Base-by-base conservation (phyloP, 53 echinoderm and acorn worm species). In the Holothuria scabra region DNA sequence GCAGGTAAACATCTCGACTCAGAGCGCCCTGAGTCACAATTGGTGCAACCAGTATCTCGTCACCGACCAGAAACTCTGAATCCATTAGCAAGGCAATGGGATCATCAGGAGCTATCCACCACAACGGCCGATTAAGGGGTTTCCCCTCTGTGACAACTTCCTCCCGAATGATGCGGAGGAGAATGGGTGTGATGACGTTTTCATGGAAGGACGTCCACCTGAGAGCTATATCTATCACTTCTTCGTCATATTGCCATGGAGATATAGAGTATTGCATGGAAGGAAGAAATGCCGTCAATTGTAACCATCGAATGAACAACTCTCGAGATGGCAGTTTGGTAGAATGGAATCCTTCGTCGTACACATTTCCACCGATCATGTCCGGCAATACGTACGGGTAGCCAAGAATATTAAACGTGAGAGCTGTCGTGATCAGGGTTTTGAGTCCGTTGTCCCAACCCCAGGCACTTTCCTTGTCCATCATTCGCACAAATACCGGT, bases 251-350 rank as follows among this genome's bases (percentile, higher is more conserved):
- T 69, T 95, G 95, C 95, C 95, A 95, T 49, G 95, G 95, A 1
- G 95, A 89, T 28, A 95, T 91, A 6, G 95, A 95, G 74, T 93
- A 95, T 86, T 95, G 95, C 95, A 95, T 95, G n/a, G 93, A 81
- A 14, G 95, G 95, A 46, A 95, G 88, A 87, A 94, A 97, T 7
- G 97, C 92, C 2, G 92, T 93, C 20, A 97, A 83, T 76, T 97
- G 82, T 60, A 91, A 68, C 97, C 97, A 97, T 25, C 97, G 79
- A 60, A 97, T 92, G 85, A 88, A 97, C 25, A 97, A 80, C 65
- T 94, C 94, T 30, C 89, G 84, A 28, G 90, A 88, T 3, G 95
- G 92, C 25, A 90, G 62, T 14, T 86, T 83, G 13, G 85, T 87
- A 0, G 80, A 87, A 20, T 91, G 90, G 55, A 93, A 91, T 2